Evolutionary conservation across 2,113 vertebrate genomes (phyloP).

Genomic region (Campylomormyrus tamandua): DNA sequence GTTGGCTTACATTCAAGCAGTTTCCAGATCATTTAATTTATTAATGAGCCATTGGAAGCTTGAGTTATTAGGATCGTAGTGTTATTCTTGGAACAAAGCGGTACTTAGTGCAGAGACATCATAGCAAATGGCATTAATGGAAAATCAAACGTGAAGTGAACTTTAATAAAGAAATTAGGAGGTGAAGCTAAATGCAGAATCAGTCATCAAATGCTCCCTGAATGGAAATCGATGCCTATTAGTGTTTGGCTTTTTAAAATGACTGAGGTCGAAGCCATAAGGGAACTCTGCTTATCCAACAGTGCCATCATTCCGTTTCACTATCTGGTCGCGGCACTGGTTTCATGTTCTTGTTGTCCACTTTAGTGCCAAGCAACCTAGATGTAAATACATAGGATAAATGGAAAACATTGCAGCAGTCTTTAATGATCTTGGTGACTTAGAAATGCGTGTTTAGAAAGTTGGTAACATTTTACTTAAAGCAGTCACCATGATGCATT

Average conservation of each 20-base stretch:
- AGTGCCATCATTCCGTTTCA: neutral
- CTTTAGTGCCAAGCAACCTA: neutral
- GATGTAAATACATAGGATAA: neutral
- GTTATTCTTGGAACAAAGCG: neutral
- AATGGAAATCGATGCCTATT: slow-evolving; percentile 1
- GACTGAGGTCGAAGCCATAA: neutral
- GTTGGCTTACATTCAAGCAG: neutral
- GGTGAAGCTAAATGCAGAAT: neutral
- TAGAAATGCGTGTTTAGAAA: too few relatives aligned
- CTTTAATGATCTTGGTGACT: neutral
- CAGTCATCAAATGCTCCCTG: neutral
- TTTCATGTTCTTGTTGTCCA: neutral
- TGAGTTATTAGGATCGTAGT: neutral
- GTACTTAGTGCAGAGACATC: neutral
- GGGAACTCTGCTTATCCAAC: neutral
- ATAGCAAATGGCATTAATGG: neutral
- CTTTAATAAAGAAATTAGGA: slow-evolving; percentile 5
- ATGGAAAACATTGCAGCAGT: neutral
- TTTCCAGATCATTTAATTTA: neutral
- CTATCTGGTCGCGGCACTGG: neutral
- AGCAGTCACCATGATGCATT: too few relatives aligned
- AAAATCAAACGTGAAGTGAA: slow-evolving; percentile 11
- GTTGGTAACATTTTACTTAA: too few relatives aligned
- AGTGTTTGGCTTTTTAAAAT: neutral
- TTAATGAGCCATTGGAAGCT: neutral